These are phyloP conservation scores for Strigamia crassipes DNA, from an alignment of 2,888 invertebrate genomes.

Conservation along the genomic window DNA sequence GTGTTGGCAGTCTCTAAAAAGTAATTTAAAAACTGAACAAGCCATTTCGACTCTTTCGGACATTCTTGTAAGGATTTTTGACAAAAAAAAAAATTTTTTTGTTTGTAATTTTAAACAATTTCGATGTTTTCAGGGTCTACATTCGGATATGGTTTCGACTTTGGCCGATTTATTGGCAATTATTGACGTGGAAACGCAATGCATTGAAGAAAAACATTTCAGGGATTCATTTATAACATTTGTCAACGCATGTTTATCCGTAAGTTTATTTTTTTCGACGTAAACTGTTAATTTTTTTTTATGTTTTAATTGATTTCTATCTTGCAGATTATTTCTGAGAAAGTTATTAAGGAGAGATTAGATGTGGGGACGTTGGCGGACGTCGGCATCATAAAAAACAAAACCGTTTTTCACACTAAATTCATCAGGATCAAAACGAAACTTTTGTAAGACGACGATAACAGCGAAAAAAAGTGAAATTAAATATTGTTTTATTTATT, in stretches of 20 bases:
- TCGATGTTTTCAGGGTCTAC: constrained; percentile 65
- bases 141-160: constrained; percentile 79
- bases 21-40: constrained; percentile 76
- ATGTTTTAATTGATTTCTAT: no score
- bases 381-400: constrained; percentile 85
- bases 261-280: constrained; percentile 41
- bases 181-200: constrained; percentile 76
- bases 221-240: constrained; percentile 67
- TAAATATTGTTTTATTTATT: constrained; percentile 56
- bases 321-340: constrained; percentile 65
- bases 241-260: constrained; percentile 54
- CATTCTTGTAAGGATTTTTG: constrained; percentile 70
- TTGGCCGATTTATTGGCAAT: constrained; percentile 83
- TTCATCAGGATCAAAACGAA: constrained; percentile 98
- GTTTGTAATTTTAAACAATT: neutral
- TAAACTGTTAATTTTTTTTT: no score
- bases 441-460: constrained; percentile 81
- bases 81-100: no score
- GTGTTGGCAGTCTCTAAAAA: constrained; percentile 76
- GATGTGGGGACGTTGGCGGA: constrained; percentile 93
- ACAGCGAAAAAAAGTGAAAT: neutral
- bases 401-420: constrained; percentile 82
- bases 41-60: constrained; percentile 75
- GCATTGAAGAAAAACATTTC: constrained; percentile 71
- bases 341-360: constrained; percentile 85